Evolutionary conservation across 2,888 invertebrate genomes (phyloP).

Genomic region (Pogonocherus hispidulus): DNA sequence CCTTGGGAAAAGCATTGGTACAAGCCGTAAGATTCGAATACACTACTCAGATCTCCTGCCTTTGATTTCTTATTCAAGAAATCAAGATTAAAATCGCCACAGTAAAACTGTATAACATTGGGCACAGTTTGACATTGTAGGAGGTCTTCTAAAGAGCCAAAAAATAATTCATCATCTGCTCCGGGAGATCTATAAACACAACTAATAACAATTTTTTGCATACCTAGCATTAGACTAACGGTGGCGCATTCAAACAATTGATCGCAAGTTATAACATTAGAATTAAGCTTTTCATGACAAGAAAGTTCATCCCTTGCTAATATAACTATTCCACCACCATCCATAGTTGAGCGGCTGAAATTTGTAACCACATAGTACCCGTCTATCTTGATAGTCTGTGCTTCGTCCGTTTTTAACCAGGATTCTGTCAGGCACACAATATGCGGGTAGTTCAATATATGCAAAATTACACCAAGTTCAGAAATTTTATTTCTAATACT

Average conservation of each 20-base stretch:
- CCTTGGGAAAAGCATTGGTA: not conserved
- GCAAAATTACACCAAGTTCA: not conserved
- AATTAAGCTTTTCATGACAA: not conserved
- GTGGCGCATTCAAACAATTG: not conserved
- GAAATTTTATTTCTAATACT: not conserved
- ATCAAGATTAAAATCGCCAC: not conserved
- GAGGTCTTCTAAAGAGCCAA: not conserved
- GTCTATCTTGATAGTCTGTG: not conserved
- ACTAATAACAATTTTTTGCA: not conserved
- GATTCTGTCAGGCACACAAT: conserved; percentile 5
- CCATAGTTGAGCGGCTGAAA: not conserved
- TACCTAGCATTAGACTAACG: not conserved
- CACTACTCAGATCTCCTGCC: not conserved
- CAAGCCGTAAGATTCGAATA: not conserved
- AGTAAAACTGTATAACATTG: not conserved
- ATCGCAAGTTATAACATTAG: not conserved
- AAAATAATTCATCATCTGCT: not conserved
- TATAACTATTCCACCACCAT: not conserved
- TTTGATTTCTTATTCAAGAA: not conserved
- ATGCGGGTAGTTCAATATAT: not conserved
- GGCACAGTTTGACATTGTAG: not conserved
- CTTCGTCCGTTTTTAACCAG: not conserved
- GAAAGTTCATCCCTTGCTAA: conserved; percentile 2
- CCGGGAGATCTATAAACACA: not conserved
- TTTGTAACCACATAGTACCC: not conserved